These are phyloP conservation scores for Apamea crenata DNA, from an alignment of 2,888 invertebrate genomes.

Conservation along the genomic window DNA sequence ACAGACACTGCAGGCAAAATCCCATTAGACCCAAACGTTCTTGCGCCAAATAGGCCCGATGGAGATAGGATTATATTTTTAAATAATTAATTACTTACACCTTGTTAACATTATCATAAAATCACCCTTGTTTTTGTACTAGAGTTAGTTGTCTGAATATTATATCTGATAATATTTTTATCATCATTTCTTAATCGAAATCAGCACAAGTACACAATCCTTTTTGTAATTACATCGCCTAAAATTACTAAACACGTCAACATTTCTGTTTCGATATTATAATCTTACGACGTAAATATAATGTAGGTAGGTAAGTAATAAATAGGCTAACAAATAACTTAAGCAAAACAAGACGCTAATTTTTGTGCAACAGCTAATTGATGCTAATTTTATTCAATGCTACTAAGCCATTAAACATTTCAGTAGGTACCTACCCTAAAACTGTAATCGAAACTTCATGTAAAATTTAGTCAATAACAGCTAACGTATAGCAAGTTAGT, in stretches of 20 bases:
- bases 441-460: conserved; percentile 23
- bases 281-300: background rate
- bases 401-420: conserved; percentile 6
- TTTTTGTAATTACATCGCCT: conserved; percentile 36
- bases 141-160: conserved; percentile 33
- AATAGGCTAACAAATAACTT: background rate
- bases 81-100: conserved; percentile 68
- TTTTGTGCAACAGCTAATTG: conserved; percentile 14
- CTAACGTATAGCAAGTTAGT: conserved; percentile 19
- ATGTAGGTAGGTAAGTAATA: too few species aligned
- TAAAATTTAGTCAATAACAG: background rate
- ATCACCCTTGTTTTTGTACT: conserved; percentile 32
- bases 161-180: conserved; percentile 48
- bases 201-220: conserved; percentile 36
- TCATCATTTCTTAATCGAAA: conserved; percentile 52
- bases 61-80: conserved; percentile 82
- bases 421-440: background rate
- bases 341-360: background rate
- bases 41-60: conserved; percentile 81
- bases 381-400: conserved; percentile 26
- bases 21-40: conserved; percentile 74
- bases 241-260: conserved; percentile 15
- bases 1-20: conserved; percentile 68
- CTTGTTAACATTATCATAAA: conserved; percentile 33
- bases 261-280: conserved; percentile 7